These are phyloP conservation scores for Lagocephalus sceleratus DNA, from an alignment of 2,797 vertebrate genomes.

Conservation along the genomic window DNA sequence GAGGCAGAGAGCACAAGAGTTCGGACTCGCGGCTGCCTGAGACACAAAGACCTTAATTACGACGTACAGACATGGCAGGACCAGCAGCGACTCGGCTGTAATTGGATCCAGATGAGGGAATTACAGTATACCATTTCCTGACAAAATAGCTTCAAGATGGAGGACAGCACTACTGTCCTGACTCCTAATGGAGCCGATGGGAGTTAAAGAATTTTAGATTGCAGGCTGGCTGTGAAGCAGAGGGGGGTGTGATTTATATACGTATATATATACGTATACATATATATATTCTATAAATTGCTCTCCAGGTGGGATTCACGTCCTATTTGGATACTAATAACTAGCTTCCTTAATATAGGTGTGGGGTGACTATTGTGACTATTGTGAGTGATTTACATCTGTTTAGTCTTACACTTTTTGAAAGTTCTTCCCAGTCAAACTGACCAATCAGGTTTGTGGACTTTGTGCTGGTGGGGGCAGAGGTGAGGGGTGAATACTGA, in stretches of 20 bases:
- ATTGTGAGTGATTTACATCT: too few relatives aligned
- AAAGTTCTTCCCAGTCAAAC: too few relatives aligned
- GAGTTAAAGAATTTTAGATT: conserved; percentile 44
- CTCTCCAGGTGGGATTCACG: too few relatives aligned
- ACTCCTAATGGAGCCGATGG: conserved; percentile 54
- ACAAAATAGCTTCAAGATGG: conserved; percentile 76
- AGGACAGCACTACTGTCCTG: conserved; percentile 62
- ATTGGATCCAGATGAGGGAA: conserved; percentile 80
- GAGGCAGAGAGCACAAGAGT: conserved; percentile 33
- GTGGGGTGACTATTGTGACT: too few relatives aligned
- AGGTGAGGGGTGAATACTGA: too few relatives aligned
- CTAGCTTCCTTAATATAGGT: too few relatives aligned
- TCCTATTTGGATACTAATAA: too few relatives aligned
- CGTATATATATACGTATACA: background rate
- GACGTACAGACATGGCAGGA: conserved; percentile 64
- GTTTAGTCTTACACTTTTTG: too few relatives aligned
- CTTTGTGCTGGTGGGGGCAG: too few relatives aligned
- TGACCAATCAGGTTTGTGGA: too few relatives aligned
- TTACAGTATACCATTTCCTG: conserved; percentile 77
- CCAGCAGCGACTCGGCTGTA: conserved; percentile 63
- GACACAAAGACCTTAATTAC: conserved; percentile 76
- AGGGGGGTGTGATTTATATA: conserved; percentile 9
- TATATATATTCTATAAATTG: background rate
- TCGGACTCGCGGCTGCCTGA: conserved; percentile 53
- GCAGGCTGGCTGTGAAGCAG: conserved; percentile 4